Conservation (phyloP, 2,888 invertebrate genomes). For the Tetramorium bicarinatum region DNA sequence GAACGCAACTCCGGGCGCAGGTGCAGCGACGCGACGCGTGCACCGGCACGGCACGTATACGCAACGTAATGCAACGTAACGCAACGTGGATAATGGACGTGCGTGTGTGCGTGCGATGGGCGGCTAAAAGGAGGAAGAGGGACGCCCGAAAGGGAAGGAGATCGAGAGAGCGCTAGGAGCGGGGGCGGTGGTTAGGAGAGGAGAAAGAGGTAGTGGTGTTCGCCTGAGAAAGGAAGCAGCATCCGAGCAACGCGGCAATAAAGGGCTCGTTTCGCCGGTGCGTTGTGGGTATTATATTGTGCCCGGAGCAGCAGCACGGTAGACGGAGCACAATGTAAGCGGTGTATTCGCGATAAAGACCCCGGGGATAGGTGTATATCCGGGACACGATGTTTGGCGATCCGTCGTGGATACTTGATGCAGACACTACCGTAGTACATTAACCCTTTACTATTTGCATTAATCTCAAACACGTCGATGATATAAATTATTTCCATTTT, state of each 20-base stretch:
- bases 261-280: slow-evolving; percentile 80
- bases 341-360: slow-evolving; percentile 70
- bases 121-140: slow-evolving; percentile 41
- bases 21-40: slow-evolving; percentile 47
- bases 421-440: background rate
- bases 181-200: slow-evolving; percentile 45
- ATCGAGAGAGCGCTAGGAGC: slow-evolving; percentile 50
- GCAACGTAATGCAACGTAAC: background rate
- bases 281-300: slow-evolving; percentile 71
- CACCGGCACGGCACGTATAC: slow-evolving; percentile 29
- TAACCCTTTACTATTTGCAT: background rate
- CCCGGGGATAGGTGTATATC: slow-evolving; percentile 53
- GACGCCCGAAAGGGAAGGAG: slow-evolving; percentile 52
- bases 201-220: slow-evolving; percentile 58
- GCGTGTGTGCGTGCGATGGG: slow-evolving; percentile 16
- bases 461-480: background rate
- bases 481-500: too few relatives aligned
- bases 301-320: slow-evolving; percentile 58
- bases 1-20: slow-evolving; percentile 37
- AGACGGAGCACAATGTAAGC: slow-evolving; percentile 66
- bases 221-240: slow-evolving; percentile 85
- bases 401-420: slow-evolving; percentile 43
- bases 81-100: slow-evolving; percentile 6
- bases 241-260: slow-evolving; percentile 82
- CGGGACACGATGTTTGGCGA: slow-evolving; percentile 58